These are phyloP conservation scores for Corapipo altera DNA, from an alignment of 2,113 vertebrate genomes.

Conservation along the genomic window DNA sequence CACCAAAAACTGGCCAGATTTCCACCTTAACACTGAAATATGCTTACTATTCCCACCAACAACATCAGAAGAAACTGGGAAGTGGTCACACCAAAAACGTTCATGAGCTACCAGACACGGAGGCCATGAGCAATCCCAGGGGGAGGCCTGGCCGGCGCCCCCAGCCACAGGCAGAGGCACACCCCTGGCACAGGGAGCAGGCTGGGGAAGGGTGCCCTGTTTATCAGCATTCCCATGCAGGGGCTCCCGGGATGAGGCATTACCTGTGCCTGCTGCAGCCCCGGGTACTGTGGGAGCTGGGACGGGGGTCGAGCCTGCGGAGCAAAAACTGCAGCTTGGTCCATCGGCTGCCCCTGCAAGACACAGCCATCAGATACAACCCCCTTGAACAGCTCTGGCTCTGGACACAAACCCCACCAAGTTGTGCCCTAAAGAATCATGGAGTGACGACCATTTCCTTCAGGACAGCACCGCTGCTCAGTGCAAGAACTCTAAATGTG, in stretches of 20 bases:
- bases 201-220: background rate
- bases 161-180: fast-evolving
- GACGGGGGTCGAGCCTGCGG: conserved; percentile 56
- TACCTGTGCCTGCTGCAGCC: conserved; percentile 78
- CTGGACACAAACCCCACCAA: background rate
- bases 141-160: background rate
- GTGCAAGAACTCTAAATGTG: background rate
- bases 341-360: conserved; percentile 72
- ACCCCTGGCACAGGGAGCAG: background rate
- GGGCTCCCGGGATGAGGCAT: fast-evolving
- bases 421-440: background rate
- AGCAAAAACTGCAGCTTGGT: conserved; percentile 72
- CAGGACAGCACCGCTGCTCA: background rate
- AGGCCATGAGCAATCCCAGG: background rate
- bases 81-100: fast-evolving
- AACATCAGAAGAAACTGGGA: background rate
- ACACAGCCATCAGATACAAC: background rate
- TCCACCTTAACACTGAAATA: background rate
- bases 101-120: fast-evolving
- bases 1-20: background rate
- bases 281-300: conserved; percentile 69
- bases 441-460: background rate
- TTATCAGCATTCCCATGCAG: no score
- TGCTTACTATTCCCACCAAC: background rate
- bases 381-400: background rate